Evolutionary conservation across 2,888 invertebrate species (phyloP), one percentile per base, ranked within the genome.

Genomic region (Agrochola lota): DNA sequence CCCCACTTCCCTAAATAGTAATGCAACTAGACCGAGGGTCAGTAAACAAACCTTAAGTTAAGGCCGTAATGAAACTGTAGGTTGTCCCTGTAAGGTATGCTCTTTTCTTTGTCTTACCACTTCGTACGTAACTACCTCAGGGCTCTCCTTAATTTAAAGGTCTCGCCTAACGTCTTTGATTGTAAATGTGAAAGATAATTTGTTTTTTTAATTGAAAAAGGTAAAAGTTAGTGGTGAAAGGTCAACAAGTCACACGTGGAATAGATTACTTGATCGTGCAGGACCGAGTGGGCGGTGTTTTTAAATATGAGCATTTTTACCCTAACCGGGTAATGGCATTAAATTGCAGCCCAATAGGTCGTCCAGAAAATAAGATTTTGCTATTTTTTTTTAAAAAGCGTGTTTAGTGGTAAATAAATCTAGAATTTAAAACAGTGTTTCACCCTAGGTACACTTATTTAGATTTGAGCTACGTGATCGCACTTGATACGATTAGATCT

Each of bases 31-130:
- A 71, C 52, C 64, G 55, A 81, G 74, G 67, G n/a, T 43, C 57
- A 43, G 77, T 81, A 82, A 88, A 88, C 82, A 81, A 80, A 72
- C 70, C 76, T 80, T 81, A 86, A 87, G 57, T 78, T 82, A 84
- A 71, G 85, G 77, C 72, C 30, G 79, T 78, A 82, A 87, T 84
- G 78, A 87, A 87, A 87, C 74, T 76, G 83, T 88, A 64, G 64
- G 55, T 71, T 74, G 78, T 78, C 87, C 69, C 69, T 49, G 60
- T 81, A 73, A 79, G 80, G 71, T 55, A 68, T 70, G 77, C 46
- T 67, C 82, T 82, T 87, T 84, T 81, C 82, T 79, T 87, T 81
- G 89, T 88, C 71, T 67, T 76, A 81, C 77, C 68, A 79, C 59
- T 87, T 80, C 66, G 35, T 67, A 57, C 20, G 62, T 49, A 55